Percentiles rank a stretch among this genome's conserved stretches.
These are phyloP conservation scores for Agriopis marginaria DNA, from an alignment of 2,888 invertebrate genomes.

Conservation along the genomic window DNA sequence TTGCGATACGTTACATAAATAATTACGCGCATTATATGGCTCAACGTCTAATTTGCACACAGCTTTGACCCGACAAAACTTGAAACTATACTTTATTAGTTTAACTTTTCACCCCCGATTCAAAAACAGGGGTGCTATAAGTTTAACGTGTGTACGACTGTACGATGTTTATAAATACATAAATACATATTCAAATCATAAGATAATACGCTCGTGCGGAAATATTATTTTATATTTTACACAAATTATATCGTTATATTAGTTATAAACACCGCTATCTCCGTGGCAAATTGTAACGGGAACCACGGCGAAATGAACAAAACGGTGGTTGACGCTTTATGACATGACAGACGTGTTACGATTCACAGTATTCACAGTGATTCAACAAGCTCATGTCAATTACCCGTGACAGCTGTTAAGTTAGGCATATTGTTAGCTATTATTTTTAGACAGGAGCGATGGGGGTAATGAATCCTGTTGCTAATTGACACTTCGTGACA, in stretches of 20 bases:
- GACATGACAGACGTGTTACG: conserved; percentile 28
- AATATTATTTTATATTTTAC: conserved; percentile 5
- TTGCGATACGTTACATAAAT: too few relatives aligned
- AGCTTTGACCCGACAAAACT: too few relatives aligned
- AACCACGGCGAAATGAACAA: conserved; percentile 36
- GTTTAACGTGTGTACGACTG: too few relatives aligned
- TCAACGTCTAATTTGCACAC: too few relatives aligned
- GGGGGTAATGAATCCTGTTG: conserved; percentile 6
- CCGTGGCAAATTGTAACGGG: conserved; percentile 43
- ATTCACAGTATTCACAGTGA: conserved; percentile 15
- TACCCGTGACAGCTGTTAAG: conserved; percentile 16
- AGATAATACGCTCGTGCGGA: neutral
- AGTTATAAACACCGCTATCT: conserved; percentile 26
- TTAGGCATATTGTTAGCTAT: neutral
- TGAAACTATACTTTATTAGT: too few relatives aligned
- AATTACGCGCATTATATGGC: too few relatives aligned
- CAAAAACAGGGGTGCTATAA: too few relatives aligned
- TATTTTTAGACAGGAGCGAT: neutral
- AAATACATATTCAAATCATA: too few relatives aligned
- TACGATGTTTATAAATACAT: too few relatives aligned
- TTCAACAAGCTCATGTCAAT: conserved; percentile 19
- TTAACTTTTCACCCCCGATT: too few relatives aligned
- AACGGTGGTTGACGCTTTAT: conserved; percentile 42
- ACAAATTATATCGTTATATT: conserved; percentile 24
- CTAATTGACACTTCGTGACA: neutral